Conservation (phyloP, 2,797 vertebrate genomes). For the Triplophysa yarkandensis region DNA sequence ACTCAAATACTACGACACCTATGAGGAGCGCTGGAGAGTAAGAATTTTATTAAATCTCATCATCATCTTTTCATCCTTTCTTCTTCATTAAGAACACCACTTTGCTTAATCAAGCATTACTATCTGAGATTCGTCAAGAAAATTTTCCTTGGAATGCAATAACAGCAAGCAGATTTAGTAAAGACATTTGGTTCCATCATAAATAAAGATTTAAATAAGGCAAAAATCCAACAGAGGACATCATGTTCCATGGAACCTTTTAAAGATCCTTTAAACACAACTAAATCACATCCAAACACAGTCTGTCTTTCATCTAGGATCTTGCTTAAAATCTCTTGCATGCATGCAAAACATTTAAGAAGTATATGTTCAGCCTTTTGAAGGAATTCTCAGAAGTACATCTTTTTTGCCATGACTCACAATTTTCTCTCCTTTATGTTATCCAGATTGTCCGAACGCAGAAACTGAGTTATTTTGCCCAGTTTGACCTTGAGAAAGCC, state of each 20-base stretch:
- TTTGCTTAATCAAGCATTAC: not conserved
- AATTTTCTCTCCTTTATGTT: constrained; percentile 10
- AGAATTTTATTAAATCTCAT: constrained; percentile 38
- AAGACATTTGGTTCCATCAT: not conserved
- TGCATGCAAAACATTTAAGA: too few species aligned
- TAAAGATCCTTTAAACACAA: not conserved
- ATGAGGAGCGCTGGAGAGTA: constrained; percentile 68
- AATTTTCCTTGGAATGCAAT: not conserved
- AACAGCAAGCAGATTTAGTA: not conserved
- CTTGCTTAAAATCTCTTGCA: not conserved
- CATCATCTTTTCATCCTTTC: not conserved
- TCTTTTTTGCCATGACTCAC: not conserved
- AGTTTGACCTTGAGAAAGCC: constrained; percentile 75
- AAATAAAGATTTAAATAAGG: not conserved
- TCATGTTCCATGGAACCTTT: not conserved
- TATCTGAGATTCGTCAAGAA: not conserved
- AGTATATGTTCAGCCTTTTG: too few species aligned
- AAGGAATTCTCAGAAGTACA: not conserved
- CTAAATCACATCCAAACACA: not conserved
- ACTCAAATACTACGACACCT: constrained; percentile 70
- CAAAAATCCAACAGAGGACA: too few species aligned
- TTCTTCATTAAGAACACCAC: not conserved
- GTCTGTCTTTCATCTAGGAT: not conserved
- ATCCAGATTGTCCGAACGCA: constrained; percentile 66
- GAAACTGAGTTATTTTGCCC: constrained; percentile 57